Evolutionary conservation across 2,888 invertebrate genomes (phyloP).

Genomic region (Oeneis ivallda): DNA sequence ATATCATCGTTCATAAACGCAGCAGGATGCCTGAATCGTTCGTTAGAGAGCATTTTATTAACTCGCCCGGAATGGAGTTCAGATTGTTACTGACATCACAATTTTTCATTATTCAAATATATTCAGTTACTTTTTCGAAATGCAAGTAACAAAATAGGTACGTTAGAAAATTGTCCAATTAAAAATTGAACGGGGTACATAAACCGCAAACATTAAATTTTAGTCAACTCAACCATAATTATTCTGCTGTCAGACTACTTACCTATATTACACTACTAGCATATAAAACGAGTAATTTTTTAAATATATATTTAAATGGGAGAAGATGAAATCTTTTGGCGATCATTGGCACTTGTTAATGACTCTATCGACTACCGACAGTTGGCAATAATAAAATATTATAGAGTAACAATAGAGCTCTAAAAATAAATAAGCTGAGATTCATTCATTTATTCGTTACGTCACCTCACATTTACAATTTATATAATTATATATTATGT

Average conservation of each 20-base stretch:
- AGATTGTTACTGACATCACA: slow-evolving; percentile 39
- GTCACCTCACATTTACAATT: neutral
- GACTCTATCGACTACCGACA: neutral
- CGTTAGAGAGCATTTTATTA: slow-evolving; percentile 77
- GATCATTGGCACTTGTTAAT: neutral
- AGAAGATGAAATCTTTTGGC: neutral
- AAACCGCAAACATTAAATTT: neutral
- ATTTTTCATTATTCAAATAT: slow-evolving; percentile 34
- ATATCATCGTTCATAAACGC: slow-evolving; percentile 74
- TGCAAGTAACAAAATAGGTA: neutral
- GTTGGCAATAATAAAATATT: neutral
- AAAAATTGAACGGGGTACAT: neutral
- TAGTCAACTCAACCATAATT: neutral
- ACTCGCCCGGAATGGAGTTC: slow-evolving; percentile 64
- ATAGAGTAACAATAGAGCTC: neutral
- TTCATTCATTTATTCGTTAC: neutral
- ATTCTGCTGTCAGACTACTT: neutral
- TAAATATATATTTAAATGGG: too few relatives aligned
- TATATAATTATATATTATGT: too few relatives aligned
- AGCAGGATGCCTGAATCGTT: slow-evolving; percentile 68
- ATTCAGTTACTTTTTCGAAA: neutral
- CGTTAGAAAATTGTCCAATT: neutral
- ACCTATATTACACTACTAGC: too few relatives aligned
- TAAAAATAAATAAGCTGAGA: neutral
- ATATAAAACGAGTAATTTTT: too few relatives aligned